phyloP scores from a whole-genome alignment of 2,888 invertebrate genomes.

The Tenthredo mesomela region DNA sequence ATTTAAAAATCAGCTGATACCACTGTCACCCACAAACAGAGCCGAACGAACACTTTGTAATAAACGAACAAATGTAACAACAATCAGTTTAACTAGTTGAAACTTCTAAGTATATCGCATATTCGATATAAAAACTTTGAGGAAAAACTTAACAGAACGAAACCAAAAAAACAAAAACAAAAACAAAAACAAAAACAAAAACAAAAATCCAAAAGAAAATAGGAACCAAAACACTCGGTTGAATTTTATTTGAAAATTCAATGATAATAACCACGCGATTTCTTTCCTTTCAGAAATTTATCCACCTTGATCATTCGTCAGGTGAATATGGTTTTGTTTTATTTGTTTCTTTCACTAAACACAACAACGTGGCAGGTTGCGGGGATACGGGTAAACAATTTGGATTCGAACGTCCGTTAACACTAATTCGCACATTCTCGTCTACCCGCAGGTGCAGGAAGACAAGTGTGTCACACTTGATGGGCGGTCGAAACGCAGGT shows the following conservation, averaged over 20 bases:
- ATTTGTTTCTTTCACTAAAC: constrained; percentile 28
- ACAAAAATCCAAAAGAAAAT: constrained; percentile 46
- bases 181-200: not conserved
- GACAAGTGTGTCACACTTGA: not conserved
- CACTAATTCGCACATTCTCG: constrained; percentile 35
- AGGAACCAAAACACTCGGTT: constrained; percentile 40
- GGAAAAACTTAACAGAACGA: too few relatives aligned
- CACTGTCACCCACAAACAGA: constrained; percentile 46
- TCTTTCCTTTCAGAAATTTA: not conserved
- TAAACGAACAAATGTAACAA: not conserved
- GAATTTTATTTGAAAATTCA: not conserved
- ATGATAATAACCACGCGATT: constrained; percentile 17
- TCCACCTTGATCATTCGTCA: not conserved
- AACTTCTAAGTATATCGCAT: too few relatives aligned
- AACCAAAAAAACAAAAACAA: not conserved
- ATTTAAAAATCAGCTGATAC: constrained; percentile 38
- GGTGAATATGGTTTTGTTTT: not conserved
- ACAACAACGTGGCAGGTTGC: constrained; percentile 41
- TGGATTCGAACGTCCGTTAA: not conserved
- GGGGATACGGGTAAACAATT: not conserved
- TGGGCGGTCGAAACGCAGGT: not conserved
- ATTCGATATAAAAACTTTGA: not conserved
- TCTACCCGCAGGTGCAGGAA: not conserved
- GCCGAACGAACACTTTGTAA: constrained; percentile 34
- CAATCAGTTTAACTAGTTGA: too few relatives aligned